Base-by-base conservation (phyloP, 2,113 vertebrate species). In the Lepus timidus region DNA sequence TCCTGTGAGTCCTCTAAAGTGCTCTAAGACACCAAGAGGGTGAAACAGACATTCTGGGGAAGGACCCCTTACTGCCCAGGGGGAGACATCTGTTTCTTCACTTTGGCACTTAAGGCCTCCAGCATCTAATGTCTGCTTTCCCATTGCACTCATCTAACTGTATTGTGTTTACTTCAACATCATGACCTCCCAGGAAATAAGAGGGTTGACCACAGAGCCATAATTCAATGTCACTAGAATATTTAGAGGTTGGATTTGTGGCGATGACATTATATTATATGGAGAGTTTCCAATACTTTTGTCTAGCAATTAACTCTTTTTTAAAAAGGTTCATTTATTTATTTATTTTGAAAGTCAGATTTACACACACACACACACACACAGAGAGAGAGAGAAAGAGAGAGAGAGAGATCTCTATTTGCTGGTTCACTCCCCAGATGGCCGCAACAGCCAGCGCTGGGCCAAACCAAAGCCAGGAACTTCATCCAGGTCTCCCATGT, bases 51-150 rank as follows among this genome's bases (percentile, higher is more conserved):
- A 4, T 36, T 88, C 78, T 13, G 51, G 55, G 31, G 33, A 80
- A 31, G 10, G 71, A 2, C 8, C 44, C 11, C 52, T 0, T 27
- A 0, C 3, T 9, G 17, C 14, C 17, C 64, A 36, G 3, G 31
- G 16, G 16, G 10, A 22, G 31, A 67, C 36, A 9, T 33, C 29
- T 39, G 70, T 4, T 27, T 23, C 87, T 31, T 16, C 4, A 31
- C 4, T 2, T 9, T 22, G 27, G 44, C 29, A 31, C 2, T 49
- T 31, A 33, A 62, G n/a, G 10, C 4, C 19, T 73, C 20, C 3
- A 52, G 22, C 9, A 33, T 39, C 23, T 67, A 85, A 87, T 14
- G 4, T 76, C 44, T n/a, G 36, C 25, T 83, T 49, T 58, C 6
- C 19, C 29, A n/a, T 64, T 23, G 55, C 71, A 51, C 23, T 62